Base-by-base conservation (phyloP, 2,797 vertebrate species). In the Poecilia wingei region DNA sequence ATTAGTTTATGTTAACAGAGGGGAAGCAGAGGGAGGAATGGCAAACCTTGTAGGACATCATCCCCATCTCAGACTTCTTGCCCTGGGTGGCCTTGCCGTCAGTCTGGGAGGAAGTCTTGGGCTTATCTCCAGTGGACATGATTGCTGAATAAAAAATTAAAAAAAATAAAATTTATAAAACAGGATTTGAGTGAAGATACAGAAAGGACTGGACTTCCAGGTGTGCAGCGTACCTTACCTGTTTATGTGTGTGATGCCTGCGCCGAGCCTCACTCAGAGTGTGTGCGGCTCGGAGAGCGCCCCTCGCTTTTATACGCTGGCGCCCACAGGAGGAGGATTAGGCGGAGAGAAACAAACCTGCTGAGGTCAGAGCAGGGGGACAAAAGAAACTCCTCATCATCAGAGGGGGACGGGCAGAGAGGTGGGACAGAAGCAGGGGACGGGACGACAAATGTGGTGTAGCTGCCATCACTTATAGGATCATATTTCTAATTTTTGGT, bases 121-220 rank as follows among this genome's bases (percentile, higher is more conserved):
- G 88, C 92, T 96, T 96, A 81, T 96, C 96, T 91, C 92, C 94
- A 80, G 88, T 95, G 90, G 95, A 95, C 96, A 96, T 96, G 94
- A 92, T 95, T 93, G 86, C 95, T 96, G 88, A 25, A 25, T 12
- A 64, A 69, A 78, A 49, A 59, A 79, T 31, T 41, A 64, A 79
- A 76, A 9, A 6, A 33, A 16, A 84, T n/a, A 81, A 33, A 59
- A n/a, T 28, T 39, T 18, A 61, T 64, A 33, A 61, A 16, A 33
- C 2, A 61, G 10, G 6, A 18, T 61, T 33, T 33, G 31, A 61
- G 13, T 33, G 59, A 61, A 18, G 31, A 64, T 6, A 64, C 31
- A 41, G 55, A 72, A 72, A 28, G 59, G 59, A 33, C 51, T 47
- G 80, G 71, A 73, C 71, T 61, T 49, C 41, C 69, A 59, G 46